These are phyloP conservation scores for Caenorhabditis sinica DNA, from an alignment of 2,888 invertebrate genomes.

Conservation along the genomic window DNA sequence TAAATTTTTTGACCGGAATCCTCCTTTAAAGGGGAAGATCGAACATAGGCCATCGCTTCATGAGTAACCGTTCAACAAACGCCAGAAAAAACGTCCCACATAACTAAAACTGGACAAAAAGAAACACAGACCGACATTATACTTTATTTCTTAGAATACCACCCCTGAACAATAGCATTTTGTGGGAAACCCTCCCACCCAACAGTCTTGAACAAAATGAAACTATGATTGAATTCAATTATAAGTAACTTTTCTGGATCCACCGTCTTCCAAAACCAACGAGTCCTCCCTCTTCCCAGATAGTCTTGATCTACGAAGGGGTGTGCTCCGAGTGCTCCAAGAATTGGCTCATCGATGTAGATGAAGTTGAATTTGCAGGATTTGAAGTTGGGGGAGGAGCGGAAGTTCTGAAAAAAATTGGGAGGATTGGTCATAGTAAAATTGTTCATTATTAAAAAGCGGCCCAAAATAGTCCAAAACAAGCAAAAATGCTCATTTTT, in stretches of 20 bases:
- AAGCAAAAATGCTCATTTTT: too few relatives aligned
- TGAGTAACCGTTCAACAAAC: too few relatives aligned
- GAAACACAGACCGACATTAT: too few relatives aligned
- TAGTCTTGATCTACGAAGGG: background rate
- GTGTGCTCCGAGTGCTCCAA: background rate
- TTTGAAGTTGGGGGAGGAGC: background rate
- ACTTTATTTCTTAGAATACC: too few relatives aligned
- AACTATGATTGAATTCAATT: background rate
- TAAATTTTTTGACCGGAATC: too few relatives aligned
- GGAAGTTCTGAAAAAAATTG: background rate
- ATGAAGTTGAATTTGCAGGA: background rate
- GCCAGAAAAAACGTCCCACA: too few relatives aligned
- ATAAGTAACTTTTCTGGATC: background rate
- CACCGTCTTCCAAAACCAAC: background rate
- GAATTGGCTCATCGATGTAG: background rate
- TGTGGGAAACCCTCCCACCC: background rate
- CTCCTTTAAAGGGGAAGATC: too few relatives aligned
- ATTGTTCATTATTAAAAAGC: too few relatives aligned
- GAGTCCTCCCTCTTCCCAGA: background rate
- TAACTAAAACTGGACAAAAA: too few relatives aligned
- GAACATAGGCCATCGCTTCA: too few relatives aligned
- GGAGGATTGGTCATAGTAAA: too few relatives aligned
- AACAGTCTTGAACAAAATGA: background rate
- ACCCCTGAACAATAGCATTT: background rate
- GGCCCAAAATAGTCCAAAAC: too few relatives aligned